Evolutionary conservation across 2,888 invertebrate genomes (phyloP).

Genomic region (Altica lythri): DNA sequence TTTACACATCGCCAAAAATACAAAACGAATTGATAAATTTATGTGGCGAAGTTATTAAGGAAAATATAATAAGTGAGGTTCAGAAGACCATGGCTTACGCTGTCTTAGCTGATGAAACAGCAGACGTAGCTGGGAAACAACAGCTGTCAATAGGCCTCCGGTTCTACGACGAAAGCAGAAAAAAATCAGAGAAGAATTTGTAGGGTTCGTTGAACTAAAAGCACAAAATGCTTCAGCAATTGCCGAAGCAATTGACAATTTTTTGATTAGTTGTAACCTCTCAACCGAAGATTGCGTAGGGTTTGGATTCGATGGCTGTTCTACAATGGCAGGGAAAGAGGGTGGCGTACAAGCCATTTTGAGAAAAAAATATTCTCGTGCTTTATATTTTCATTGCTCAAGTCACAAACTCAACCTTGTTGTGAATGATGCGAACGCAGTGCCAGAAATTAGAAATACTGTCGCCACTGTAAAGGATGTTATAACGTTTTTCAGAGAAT

Average conservation of each 20-base stretch:
- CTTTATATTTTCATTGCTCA: slow-evolving; percentile 30
- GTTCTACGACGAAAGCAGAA: not conserved
- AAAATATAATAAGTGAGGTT: not conserved
- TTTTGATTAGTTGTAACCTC: slow-evolving; percentile 2
- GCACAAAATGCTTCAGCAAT: slow-evolving; percentile 20
- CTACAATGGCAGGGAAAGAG: slow-evolving; percentile 28
- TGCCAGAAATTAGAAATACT: slow-evolving; percentile 31
- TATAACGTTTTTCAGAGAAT: slow-evolving; percentile 29
- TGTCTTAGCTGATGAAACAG: slow-evolving; percentile 43
- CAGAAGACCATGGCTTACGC: slow-evolving; percentile 23
- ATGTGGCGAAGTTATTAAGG: slow-evolving; percentile 32
- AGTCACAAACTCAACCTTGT: slow-evolving; percentile 29
- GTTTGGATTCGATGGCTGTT: too few relatives aligned
- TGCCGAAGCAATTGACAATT: slow-evolving; percentile 24
- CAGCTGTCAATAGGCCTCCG: not conserved
- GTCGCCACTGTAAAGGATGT: slow-evolving; percentile 21
- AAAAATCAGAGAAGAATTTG: slow-evolving; percentile 28
- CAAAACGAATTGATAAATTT: slow-evolving; percentile 38
- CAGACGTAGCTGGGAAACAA: slow-evolving; percentile 36
- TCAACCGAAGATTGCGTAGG: slow-evolving; percentile 12
- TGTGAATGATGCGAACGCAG: slow-evolving; percentile 24
- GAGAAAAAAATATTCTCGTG: slow-evolving; percentile 23
- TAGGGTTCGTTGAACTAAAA: slow-evolving; percentile 26
- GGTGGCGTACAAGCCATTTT: slow-evolving; percentile 28
- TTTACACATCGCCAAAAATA: slow-evolving; percentile 28